These are phyloP conservation scores for Drosophila tristis DNA, from an alignment of 1,140 invertebrate species.

Conservation along the genomic window DNA sequence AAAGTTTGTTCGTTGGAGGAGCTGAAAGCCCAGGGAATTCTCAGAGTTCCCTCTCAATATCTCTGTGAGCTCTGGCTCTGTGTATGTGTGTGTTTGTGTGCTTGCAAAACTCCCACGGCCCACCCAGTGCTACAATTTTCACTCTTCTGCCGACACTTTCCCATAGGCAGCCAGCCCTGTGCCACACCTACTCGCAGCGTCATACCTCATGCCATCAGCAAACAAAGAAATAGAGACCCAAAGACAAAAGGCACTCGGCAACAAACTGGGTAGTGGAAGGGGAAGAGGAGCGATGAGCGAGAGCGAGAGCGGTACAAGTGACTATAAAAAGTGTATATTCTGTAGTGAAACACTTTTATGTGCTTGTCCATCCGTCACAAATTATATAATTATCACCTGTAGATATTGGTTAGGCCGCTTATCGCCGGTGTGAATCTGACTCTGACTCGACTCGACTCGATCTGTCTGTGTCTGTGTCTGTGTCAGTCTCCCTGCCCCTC, in stretches of 20 bases:
- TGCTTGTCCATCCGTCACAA: conserved; percentile 82
- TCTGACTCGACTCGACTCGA: conserved; percentile 40
- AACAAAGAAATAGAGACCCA: conserved; percentile 55
- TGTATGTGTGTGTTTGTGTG: neutral
- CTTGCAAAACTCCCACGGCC: conserved; percentile 72
- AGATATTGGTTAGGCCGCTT: conserved; percentile 72
- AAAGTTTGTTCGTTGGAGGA: conserved; percentile 18
- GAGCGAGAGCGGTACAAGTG: conserved; percentile 16
- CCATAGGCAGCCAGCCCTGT: conserved; percentile 47
- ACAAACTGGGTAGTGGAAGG: conserved; percentile 47
- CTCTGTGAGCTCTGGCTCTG: neutral
- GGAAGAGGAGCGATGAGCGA: conserved; percentile 1
- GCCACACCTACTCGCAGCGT: conserved; percentile 32
- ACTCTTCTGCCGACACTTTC: conserved; percentile 69
- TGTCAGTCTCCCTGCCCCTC: no score
- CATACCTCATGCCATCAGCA: conserved; percentile 40
- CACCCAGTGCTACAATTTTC: conserved; percentile 80
- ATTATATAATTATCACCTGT: conserved; percentile 83
- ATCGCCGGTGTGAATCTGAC: conserved; percentile 70
- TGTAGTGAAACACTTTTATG: conserved; percentile 79
- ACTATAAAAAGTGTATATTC: conserved; percentile 71
- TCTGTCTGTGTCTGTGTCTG: neutral
- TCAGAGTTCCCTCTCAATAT: conserved; percentile 3
- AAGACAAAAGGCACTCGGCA: conserved; percentile 66
- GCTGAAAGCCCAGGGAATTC: conserved; percentile 29